Evolutionary conservation across 2,113 vertebrate species (phyloP).

Genomic region (Pogona vitticeps): DNA sequence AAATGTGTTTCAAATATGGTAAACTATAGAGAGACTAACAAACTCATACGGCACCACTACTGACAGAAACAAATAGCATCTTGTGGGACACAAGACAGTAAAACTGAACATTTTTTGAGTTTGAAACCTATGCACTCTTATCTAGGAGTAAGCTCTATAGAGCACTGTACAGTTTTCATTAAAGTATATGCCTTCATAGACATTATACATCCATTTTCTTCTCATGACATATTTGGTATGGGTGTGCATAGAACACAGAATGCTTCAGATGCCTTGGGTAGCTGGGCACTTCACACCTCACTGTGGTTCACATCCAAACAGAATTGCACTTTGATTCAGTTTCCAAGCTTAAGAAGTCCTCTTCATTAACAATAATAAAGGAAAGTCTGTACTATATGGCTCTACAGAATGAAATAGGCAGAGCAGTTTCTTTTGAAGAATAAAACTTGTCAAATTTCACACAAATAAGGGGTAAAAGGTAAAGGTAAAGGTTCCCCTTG

Average conservation of each 20-base stretch:
- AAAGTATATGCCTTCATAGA: not conserved
- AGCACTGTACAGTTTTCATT: not conserved
- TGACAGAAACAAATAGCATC: not conserved
- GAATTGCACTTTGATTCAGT: not conserved
- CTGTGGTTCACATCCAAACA: not conserved
- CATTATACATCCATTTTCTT: not conserved
- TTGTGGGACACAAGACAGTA: not conserved
- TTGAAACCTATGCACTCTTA: not conserved
- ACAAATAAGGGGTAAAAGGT: not conserved
- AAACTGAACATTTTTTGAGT: not conserved
- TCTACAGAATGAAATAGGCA: not conserved
- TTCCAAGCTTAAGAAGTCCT: not conserved
- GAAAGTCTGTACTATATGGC: not conserved
- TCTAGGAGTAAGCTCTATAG: not conserved
- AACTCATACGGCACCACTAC: not conserved
- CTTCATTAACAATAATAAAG: not conserved
- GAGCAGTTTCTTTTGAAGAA: not conserved
- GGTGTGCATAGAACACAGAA: not conserved
- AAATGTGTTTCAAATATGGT: constrained; percentile 20
- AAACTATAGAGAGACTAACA: not conserved
- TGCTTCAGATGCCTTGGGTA: not conserved
- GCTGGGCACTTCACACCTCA: not conserved
- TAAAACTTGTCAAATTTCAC: not conserved
- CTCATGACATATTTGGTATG: not conserved
- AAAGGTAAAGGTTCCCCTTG: too few species aligned